phyloP scores from a whole-genome alignment of 2,113 vertebrate species.

The Spea multiplicata region DNA sequence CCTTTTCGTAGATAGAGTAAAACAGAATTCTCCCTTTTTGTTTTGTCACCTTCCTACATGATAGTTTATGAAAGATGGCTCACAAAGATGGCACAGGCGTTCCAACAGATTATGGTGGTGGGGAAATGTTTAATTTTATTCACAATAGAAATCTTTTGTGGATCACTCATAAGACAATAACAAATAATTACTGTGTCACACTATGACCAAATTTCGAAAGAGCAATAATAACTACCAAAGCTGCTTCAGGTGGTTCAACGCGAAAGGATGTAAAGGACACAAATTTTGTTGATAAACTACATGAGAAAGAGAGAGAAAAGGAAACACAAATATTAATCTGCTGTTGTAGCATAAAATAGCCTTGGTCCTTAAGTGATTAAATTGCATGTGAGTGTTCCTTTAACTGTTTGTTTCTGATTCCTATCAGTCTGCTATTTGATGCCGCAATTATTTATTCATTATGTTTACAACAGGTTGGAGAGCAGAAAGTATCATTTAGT shows the following conservation, averaged over 20 bases:
- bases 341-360: neutral
- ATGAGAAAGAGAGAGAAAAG: neutral
- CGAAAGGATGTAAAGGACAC: neutral
- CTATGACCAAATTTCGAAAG: neutral
- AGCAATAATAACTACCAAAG: neutral
- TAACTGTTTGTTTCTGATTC: slow-evolving; percentile 10
- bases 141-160: neutral
- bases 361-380: neutral
- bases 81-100: neutral
- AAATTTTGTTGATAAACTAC: neutral
- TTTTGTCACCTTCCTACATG: neutral
- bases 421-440: slow-evolving; percentile 23
- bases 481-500: neutral
- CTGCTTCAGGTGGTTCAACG: neutral
- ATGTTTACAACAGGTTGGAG: slow-evolving; percentile 8
- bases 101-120: neutral
- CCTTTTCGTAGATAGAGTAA: too few relatives aligned
- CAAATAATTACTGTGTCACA: neutral
- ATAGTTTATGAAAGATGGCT: neutral
- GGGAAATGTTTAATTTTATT: neutral
- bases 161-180: too few relatives aligned
- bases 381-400: neutral
- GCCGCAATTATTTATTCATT: slow-evolving; percentile 33
- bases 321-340: neutral
- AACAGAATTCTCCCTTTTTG: neutral